Evolutionary conservation across 2,888 invertebrate species (phyloP).

Genomic region (Tupiocoris notatus): DNA sequence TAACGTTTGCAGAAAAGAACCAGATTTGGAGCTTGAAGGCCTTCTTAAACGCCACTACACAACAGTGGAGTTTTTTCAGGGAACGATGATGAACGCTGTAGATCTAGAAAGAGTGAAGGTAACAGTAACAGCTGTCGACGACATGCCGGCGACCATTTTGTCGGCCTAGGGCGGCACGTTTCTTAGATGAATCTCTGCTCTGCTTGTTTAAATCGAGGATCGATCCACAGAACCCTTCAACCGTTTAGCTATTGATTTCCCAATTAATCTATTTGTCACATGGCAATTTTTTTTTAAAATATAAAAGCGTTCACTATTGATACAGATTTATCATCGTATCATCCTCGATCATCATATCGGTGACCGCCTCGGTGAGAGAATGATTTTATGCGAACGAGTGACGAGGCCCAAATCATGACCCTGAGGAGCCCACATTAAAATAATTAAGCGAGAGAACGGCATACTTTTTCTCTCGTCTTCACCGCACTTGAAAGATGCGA

Average conservation of each 20-base stretch:
- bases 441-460: too few relatives aligned
- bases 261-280: too few relatives aligned
- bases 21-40: slow-evolving; percentile 99
- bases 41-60: slow-evolving; percentile 99
- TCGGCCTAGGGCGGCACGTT: slow-evolving; percentile 40
- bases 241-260: background rate
- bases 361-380: too few relatives aligned
- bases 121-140: slow-evolving; percentile 52
- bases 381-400: too few relatives aligned
- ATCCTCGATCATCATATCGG: too few relatives aligned
- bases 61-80: slow-evolving; percentile 99
- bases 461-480: too few relatives aligned
- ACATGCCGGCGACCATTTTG: slow-evolving; percentile 1
- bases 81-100: slow-evolving; percentile 99
- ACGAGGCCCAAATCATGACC: too few relatives aligned
- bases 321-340: too few relatives aligned
- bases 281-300: too few relatives aligned
- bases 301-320: too few relatives aligned
- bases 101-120: slow-evolving; percentile 99
- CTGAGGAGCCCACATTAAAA: too few relatives aligned
- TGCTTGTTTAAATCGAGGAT: slow-evolving; percentile 8
- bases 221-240: background rate
- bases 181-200: slow-evolving; percentile 22
- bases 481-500: too few relatives aligned
- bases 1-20: slow-evolving; percentile 86